Conservation (phyloP, 2,888 invertebrate genomes). For the Ischnura elegans region DNA sequence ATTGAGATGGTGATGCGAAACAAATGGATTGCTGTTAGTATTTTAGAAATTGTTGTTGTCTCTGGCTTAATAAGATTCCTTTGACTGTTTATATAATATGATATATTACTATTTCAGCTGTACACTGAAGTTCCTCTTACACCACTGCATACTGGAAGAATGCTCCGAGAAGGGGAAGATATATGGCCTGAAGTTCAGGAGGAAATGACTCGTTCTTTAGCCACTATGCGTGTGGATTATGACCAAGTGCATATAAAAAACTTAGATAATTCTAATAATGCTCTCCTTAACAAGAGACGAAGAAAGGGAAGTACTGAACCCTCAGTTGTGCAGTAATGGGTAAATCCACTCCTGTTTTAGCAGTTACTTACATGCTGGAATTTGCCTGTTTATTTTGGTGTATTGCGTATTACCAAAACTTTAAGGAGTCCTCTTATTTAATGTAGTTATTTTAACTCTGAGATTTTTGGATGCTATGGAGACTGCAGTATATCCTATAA, state of each 20-base stretch:
- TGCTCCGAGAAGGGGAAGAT: constrained; percentile 94
- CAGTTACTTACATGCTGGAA: not conserved
- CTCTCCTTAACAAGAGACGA: constrained; percentile 90
- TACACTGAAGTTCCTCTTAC: constrained; percentile 96
- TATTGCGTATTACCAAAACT: constrained; percentile 4
- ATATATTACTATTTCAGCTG: constrained; percentile 77
- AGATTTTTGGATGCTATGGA: constrained; percentile 6
- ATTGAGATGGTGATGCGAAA: constrained; percentile 95
- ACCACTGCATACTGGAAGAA: constrained; percentile 93
- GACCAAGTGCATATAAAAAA: constrained; percentile 97
- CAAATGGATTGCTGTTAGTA: constrained; percentile 90
- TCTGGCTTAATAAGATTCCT: not conserved
- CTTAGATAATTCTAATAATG: constrained; percentile 95
- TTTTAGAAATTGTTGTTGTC: constrained; percentile 32
- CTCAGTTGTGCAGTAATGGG: constrained; percentile 8
- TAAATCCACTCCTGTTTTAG: not conserved
- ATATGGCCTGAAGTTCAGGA: constrained; percentile 99
- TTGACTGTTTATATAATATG: not conserved
- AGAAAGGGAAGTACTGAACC: constrained; percentile 70
- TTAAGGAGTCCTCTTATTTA: not conserved
- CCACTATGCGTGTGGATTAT: constrained; percentile 99
- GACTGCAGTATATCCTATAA: not conserved
- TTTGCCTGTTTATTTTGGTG: constrained; percentile 19
- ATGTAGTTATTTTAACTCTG: not conserved
- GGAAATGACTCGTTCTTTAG: constrained; percentile 98